These are phyloP conservation scores for Melolontha melolontha DNA, from an alignment of 2,888 invertebrate species.

Conservation along the genomic window DNA sequence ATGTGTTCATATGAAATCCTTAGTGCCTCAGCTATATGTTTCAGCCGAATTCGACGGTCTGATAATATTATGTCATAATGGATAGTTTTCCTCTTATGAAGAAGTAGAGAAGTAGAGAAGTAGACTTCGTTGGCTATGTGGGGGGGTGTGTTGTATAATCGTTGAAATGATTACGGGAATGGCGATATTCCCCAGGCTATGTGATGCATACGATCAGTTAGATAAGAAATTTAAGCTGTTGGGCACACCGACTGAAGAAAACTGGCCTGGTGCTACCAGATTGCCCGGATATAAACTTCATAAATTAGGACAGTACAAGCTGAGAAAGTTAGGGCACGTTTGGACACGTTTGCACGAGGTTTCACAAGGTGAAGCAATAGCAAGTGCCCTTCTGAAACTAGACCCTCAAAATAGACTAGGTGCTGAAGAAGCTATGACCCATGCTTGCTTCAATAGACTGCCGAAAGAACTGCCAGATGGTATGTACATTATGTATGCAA, in stretches of 20 bases:
- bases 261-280: conserved; percentile 91
- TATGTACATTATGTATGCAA: conserved; percentile 66
- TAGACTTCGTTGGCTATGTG: conserved; percentile 93
- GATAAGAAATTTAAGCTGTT: conserved; percentile 98
- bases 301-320: conserved; percentile 78
- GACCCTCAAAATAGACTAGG: conserved; percentile 89
- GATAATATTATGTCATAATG: too few relatives aligned
- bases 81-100: too few relatives aligned
- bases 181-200: conserved; percentile 97
- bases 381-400: conserved; percentile 84
- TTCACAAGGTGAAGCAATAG: conserved; percentile 90
- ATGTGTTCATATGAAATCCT: too few relatives aligned
- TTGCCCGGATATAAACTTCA: conserved; percentile 88
- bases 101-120: too few relatives aligned
- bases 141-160: conserved; percentile 99
- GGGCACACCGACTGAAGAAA: conserved; percentile 94
- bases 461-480: conserved; percentile 94
- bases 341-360: conserved; percentile 93
- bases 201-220: conserved; percentile 97
- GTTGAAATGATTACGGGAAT: conserved; percentile 98
- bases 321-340: conserved; percentile 83
- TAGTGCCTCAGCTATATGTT: too few relatives aligned
- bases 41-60: too few relatives aligned
- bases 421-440: conserved; percentile 87
- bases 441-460: conserved; percentile 91